phyloP scores from a whole-genome alignment of 2,113 vertebrate species.

The Psammodynastes pulverulentus region DNA sequence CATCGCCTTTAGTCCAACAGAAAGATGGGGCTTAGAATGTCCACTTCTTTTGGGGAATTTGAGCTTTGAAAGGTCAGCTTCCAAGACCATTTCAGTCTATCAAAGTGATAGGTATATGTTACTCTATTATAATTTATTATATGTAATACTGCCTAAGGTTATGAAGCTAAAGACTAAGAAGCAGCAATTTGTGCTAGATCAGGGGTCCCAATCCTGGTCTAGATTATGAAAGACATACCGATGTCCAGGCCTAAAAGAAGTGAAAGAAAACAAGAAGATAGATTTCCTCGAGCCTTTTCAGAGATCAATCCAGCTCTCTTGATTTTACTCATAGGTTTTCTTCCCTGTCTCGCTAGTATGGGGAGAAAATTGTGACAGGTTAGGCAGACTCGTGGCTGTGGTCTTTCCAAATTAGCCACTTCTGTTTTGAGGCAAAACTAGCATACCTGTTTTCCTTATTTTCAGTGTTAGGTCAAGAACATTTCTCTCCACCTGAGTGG shows the following conservation, averaged over 20 bases:
- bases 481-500: neutral
- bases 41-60: neutral
- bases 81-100: neutral
- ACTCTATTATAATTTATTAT: neutral
- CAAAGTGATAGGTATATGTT: neutral
- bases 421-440: neutral
- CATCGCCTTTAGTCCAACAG: neutral
- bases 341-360: rapidly evolving
- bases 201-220: no score
- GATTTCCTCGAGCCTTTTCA: neutral
- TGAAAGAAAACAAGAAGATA: neutral
- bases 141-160: neutral
- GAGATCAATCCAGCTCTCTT: neutral
- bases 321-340: neutral
- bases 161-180: neutral
- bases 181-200: neutral
- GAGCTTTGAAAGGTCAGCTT: neutral
- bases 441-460: neutral
- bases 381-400: neutral
- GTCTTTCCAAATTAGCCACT: neutral
- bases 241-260: neutral
- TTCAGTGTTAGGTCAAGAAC: neutral
- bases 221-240: neutral
- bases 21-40: neutral
- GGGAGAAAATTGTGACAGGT: neutral